Base-by-base conservation (phyloP, 2,888 invertebrate species). In the Hedya salicella region DNA sequence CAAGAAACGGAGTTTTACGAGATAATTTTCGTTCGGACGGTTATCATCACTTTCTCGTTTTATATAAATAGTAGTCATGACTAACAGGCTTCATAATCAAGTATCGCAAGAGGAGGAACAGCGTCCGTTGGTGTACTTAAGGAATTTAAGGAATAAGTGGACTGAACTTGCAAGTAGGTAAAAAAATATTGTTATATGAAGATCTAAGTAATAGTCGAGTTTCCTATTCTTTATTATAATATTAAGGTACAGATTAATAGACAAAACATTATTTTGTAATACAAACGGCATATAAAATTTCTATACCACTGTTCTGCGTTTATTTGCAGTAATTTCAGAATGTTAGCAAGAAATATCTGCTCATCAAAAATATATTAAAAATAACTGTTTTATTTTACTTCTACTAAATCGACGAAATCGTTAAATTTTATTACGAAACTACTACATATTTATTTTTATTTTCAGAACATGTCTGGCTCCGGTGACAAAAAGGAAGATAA, bases 381-480 rank as follows among this genome's bases (percentile, higher is more conserved):
- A n/a, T n/a, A n/a, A n/a, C n/a, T n/a, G n/a, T n/a, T n/a, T n/a
- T n/a, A n/a, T n/a, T n/a, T n/a, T n/a, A n/a, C n/a, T n/a, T n/a
- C n/a, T n/a, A n/a, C n/a, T n/a, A n/a, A n/a, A n/a, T n/a, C n/a
- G n/a, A n/a, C n/a, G n/a, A n/a, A n/a, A n/a, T n/a, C n/a, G n/a
- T n/a, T n/a, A n/a, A n/a, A n/a, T 25, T 25, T 25, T 25, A 5
- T 25, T 46, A 19, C 8, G 9, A 16, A 2, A 8, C 9, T 16
- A 16, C 1, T 9, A 16, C 9, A 17, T 4, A 32, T 30, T 59
- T 60, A 16, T 46, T 25, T 25, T 25, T 25, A 25, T 25, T 25
- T 25, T 0, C 25, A 25, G 25, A 25, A 25, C n/a, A 86, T 87
- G 86, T 82, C 86, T 5, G 85, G 85, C n/a, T 75, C 85, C 54